Conservation (phyloP, 2,888 invertebrate genomes). For the Pandemis corylana region DNA sequence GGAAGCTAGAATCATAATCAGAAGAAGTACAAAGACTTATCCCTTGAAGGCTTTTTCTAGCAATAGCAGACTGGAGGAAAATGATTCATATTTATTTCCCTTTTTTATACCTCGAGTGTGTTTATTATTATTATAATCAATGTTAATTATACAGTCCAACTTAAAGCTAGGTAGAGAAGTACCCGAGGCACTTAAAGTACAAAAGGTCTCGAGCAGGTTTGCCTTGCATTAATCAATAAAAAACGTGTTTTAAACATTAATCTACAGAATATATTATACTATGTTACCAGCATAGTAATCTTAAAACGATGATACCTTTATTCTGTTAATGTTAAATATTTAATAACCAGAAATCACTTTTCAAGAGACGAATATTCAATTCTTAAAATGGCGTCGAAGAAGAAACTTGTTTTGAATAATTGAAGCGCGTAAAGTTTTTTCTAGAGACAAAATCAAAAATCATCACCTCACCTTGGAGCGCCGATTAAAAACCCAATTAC, state of each 20-base stretch:
- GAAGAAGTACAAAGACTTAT: too few relatives aligned
- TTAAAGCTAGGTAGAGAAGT: conserved; percentile 3
- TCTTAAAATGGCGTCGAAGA: background rate
- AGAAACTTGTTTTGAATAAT: conserved; percentile 14
- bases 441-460: background rate
- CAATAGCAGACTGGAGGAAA: too few relatives aligned
- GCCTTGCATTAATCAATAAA: conserved; percentile 37
- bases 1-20: too few relatives aligned
- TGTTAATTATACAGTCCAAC: background rate
- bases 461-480: background rate
- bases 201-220: conserved; percentile 33
- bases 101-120: too few relatives aligned
- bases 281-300: background rate
- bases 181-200: conserved; percentile 5
- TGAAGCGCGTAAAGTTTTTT: background rate
- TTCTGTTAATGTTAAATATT: background rate
- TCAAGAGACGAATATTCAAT: background rate
- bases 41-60: too few relatives aligned
- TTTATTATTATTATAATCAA: background rate
- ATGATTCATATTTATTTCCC: too few relatives aligned
- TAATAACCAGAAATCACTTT: background rate
- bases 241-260: conserved; percentile 29
- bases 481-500: conserved; percentile 5
- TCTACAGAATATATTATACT: conserved; percentile 14
- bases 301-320: background rate